A percentile compares a stretch with the other conserved stretches of the same genome.
Evolutionary conservation across 2,113 vertebrate genomes (phyloP).

Genomic region (Neopipo cinnamomea): DNA sequence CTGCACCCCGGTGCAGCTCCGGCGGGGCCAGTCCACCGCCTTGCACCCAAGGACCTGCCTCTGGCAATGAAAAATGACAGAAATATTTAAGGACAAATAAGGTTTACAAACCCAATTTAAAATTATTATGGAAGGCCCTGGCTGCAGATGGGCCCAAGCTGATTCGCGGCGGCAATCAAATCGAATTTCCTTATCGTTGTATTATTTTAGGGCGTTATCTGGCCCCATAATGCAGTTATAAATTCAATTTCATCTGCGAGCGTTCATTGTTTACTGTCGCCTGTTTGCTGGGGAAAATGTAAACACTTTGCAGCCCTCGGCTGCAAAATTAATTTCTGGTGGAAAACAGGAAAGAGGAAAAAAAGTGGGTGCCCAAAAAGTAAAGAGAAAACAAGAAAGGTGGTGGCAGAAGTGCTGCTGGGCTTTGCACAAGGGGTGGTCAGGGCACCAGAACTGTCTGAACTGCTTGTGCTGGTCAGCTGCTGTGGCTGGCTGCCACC

Average conservation of each 20-base stretch:
- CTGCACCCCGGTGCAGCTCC: neutral
- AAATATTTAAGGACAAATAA: slow-evolving; percentile 86
- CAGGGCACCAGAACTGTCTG: neutral
- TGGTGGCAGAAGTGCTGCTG: fast-evolving
- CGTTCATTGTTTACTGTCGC: slow-evolving; percentile 96
- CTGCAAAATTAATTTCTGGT: slow-evolving; percentile 90
- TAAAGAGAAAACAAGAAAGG: neutral
- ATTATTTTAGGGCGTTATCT: slow-evolving; percentile 99
- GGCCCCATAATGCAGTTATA: slow-evolving; percentile 94
- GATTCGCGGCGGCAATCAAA: slow-evolving; percentile 88
- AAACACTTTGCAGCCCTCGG: slow-evolving; percentile 85
- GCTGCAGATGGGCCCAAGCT: slow-evolving; percentile 82
- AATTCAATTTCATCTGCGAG: slow-evolving; percentile 89
- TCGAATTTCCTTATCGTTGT: slow-evolving; percentile 98
- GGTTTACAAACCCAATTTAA: slow-evolving; percentile 84
- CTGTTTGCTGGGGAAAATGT: slow-evolving; percentile 89
- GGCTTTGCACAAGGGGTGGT: neutral
- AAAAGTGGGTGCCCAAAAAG: neutral
- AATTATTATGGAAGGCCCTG: slow-evolving; percentile 76
- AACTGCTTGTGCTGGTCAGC: neutral
- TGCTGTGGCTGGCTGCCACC: neutral
- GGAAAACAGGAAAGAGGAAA: slow-evolving; percentile 59
- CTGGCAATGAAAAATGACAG: slow-evolving; percentile 83
- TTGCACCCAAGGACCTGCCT: slow-evolving; percentile 74
- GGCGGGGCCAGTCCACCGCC: slow-evolving; percentile 23